phyloP scores from a whole-genome alignment of 2,888 invertebrate species.

The Chaetogeoica ovagalla region DNA sequence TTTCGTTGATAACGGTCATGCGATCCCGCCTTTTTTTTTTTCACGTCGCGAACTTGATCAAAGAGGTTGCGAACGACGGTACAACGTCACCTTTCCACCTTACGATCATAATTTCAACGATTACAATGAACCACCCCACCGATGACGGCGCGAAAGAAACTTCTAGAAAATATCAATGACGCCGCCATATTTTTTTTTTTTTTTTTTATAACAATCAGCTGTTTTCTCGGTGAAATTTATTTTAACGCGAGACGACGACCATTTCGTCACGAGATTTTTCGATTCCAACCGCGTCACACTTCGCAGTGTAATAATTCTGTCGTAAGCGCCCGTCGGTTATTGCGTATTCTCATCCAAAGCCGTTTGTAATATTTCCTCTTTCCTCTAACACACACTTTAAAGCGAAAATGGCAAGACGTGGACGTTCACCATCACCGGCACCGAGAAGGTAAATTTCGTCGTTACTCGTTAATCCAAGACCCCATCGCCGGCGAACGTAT shows the following conservation, averaged over 20 bases:
- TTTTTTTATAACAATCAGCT: background rate
- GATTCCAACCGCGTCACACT: background rate
- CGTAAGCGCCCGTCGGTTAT: background rate
- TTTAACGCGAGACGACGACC: background rate
- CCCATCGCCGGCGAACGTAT: too few species aligned
- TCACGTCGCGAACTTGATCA: background rate
- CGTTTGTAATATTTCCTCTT: background rate
- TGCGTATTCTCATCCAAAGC: background rate
- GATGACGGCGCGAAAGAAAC: background rate
- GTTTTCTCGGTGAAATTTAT: background rate
- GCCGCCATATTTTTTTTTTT: background rate
- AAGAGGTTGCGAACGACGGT: background rate
- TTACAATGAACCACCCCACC: too few species aligned
- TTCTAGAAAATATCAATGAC: conserved; percentile 12
- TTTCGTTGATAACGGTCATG: conserved; percentile 5
- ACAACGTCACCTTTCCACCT: too few species aligned
- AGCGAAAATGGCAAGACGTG: conserved; percentile 71
- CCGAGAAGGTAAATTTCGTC: conserved; percentile 63
- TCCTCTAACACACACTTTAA: background rate
- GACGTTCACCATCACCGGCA: conserved; percentile 71
- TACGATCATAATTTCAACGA: background rate
- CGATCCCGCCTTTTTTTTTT: conserved; percentile 2
- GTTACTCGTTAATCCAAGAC: background rate
- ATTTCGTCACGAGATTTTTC: background rate
- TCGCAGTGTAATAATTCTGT: background rate